Evolutionary conservation across 2,797 vertebrate species (phyloP).

Genomic region (Salmo trutta): DNA sequence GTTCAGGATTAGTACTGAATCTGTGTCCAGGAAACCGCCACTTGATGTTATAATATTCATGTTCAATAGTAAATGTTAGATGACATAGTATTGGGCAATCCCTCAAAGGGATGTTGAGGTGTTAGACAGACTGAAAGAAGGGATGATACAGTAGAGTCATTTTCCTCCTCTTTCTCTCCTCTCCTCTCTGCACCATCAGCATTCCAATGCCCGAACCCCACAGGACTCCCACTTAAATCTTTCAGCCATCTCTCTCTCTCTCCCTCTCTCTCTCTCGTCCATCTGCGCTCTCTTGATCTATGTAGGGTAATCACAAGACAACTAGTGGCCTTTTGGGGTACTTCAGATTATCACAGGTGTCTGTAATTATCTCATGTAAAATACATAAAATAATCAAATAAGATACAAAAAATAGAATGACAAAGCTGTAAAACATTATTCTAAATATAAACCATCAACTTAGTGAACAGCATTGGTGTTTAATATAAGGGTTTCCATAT

Average conservation of each 20-base stretch:
- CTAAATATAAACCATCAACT: too few species aligned
- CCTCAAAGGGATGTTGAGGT: constrained; percentile 46
- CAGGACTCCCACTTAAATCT: constrained; percentile 71
- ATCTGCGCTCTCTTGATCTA: too few species aligned
- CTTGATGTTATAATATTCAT: background rate
- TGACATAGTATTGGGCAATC: constrained; percentile 17
- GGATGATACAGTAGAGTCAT: constrained; percentile 67
- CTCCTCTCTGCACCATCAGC: constrained; percentile 67
- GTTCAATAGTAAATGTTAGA: background rate
- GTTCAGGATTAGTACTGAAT: background rate
- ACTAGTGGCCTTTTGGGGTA: too few species aligned
- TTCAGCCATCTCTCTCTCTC: constrained; percentile 50
- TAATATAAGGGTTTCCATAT: too few species aligned
- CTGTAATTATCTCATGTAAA: too few species aligned
- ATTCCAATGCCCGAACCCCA: constrained; percentile 70
- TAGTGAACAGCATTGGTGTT: too few species aligned
- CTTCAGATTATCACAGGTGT: too few species aligned
- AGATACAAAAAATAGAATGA: too few species aligned
- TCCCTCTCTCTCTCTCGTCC: constrained; percentile 46
- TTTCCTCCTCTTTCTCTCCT: constrained; percentile 63
- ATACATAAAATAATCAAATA: too few species aligned
- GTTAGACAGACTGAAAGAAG: constrained; percentile 46
- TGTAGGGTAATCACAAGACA: too few species aligned
- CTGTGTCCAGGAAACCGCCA: too few species aligned
- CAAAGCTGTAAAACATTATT: too few species aligned